Conservation (phyloP, 2,113 vertebrate genomes). For the Theristicus caerulescens region DNA sequence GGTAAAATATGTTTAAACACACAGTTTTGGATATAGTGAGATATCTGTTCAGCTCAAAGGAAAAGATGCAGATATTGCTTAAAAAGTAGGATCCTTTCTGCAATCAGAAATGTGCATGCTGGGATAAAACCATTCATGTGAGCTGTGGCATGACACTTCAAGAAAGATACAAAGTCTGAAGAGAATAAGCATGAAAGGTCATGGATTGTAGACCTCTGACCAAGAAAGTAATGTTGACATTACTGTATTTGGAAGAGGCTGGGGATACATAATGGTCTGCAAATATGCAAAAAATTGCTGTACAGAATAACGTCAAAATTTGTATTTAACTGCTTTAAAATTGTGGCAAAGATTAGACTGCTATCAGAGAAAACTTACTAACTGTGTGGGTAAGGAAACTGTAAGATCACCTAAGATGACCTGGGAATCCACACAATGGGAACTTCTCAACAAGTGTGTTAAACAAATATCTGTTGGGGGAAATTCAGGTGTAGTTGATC, state of each 20-base stretch:
- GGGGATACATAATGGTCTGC: not conserved
- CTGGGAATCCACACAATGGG: not conserved
- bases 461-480: not conserved
- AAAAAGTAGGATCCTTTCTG: slow-evolving; percentile 43
- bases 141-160: not conserved
- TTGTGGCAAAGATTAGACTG: not conserved
- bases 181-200: not conserved
- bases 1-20: slow-evolving; percentile 73
- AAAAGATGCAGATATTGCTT: slow-evolving; percentile 56
- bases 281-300: not conserved
- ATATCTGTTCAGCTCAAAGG: slow-evolving; percentile 64
- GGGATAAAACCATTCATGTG: slow-evolving; percentile 17
- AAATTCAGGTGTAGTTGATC: not conserved
- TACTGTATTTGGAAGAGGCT: not conserved
- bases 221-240: not conserved
- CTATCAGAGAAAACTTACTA: not conserved
- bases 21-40: slow-evolving; percentile 68
- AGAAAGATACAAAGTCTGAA: not conserved
- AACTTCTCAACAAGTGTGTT: not conserved
- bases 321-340: not conserved
- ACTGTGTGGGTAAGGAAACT: not conserved
- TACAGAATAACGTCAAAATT: not conserved
- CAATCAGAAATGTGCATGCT: not conserved
- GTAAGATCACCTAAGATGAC: not conserved
- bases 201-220: slow-evolving; percentile 3